Evolutionary conservation across 2,797 vertebrate species (phyloP).

Genomic region (Sternotherus odoratus): DNA sequence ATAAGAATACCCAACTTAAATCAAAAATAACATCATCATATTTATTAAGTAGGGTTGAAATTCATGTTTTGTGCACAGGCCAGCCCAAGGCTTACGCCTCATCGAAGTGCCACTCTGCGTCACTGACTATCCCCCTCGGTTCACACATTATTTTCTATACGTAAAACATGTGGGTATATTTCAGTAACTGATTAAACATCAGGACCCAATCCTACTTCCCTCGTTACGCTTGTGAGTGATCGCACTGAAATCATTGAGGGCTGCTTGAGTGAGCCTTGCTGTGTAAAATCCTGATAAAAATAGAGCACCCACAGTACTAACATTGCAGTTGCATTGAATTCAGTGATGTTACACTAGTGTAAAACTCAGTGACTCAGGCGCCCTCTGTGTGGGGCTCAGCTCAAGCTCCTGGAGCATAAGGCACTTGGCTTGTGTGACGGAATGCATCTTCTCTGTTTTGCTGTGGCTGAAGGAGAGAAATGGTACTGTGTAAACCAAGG

Average conservation of each 20-base stretch:
- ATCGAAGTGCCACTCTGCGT: background rate
- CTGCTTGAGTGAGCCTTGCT: background rate
- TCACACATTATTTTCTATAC: background rate
- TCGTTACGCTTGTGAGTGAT: slow-evolving; percentile 9
- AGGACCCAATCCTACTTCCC: background rate
- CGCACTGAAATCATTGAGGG: background rate
- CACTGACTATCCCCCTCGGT: background rate
- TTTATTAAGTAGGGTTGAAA: background rate
- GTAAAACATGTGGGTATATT: background rate
- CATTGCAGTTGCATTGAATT: background rate
- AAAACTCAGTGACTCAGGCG: background rate
- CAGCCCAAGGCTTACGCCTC: background rate
- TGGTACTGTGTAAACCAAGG: background rate
- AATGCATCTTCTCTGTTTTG: background rate
- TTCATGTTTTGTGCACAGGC: background rate
- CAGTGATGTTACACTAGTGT: background rate
- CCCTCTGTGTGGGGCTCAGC: background rate
- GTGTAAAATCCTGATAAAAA: background rate
- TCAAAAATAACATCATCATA: background rate
- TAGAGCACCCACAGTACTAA: background rate
- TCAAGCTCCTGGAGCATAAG: background rate
- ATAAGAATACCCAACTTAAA: background rate
- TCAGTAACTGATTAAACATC: background rate
- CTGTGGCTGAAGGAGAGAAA: background rate
- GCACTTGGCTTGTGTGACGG: background rate